phyloP scores from a whole-genome alignment of 2,888 invertebrate species.

The Mythimna ferrago region DNA sequence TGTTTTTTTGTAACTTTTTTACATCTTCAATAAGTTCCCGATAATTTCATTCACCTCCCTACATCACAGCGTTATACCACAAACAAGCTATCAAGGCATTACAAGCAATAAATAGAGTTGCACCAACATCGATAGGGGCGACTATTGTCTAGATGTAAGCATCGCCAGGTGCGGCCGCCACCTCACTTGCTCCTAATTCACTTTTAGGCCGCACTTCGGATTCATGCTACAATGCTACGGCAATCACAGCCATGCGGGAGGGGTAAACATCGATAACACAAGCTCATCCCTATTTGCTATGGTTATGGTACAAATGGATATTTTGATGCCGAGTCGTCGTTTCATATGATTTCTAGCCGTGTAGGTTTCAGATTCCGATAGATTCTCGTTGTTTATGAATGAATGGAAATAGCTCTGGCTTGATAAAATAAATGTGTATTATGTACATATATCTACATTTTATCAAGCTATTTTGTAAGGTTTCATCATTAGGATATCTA shows the following conservation, averaged over 20 bases:
- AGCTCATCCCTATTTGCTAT: conserved; percentile 61
- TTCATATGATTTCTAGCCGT: conserved; percentile 27
- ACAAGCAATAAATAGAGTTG: conserved; percentile 56
- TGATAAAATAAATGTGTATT: not conserved
- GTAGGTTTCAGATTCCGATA: conserved; percentile 7
- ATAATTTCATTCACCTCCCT: not conserved
- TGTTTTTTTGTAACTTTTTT: not conserved
- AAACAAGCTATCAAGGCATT: conserved; percentile 8
- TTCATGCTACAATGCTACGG: conserved; percentile 61
- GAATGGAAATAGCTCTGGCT: not conserved
- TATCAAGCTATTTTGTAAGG: not conserved
- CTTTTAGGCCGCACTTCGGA: conserved; percentile 68
- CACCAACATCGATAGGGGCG: conserved; percentile 50
- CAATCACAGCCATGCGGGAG: conserved; percentile 67
- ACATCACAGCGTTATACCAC: conserved; percentile 2
- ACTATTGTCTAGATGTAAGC: conserved; percentile 63
- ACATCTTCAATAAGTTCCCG: not conserved
- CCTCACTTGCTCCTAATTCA: conserved; percentile 79
- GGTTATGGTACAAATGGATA: conserved; percentile 55
- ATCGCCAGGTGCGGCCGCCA: conserved; percentile 66
- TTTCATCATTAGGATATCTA: not conserved
- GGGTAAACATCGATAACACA: conserved; percentile 64
- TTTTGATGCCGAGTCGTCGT: conserved; percentile 42
- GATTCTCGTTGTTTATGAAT: conserved; percentile 23
- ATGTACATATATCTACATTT: no score